Base-by-base conservation (phyloP, 2,797 vertebrate species). In the Anas georgica region DNA sequence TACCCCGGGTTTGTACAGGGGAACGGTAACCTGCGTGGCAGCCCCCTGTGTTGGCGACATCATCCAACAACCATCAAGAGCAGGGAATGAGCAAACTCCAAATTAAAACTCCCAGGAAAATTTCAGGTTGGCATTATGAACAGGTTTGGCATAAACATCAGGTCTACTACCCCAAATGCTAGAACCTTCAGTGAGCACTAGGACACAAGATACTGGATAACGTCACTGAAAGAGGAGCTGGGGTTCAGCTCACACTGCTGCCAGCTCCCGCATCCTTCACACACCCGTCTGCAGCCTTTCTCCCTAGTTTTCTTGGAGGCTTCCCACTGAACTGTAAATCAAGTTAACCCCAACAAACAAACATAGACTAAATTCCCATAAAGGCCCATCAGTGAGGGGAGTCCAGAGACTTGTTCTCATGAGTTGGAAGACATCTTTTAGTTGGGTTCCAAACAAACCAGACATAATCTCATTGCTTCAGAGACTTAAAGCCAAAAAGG, bases 381-480 rank as follows among this genome's bases (percentile, higher is more conserved):
- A 93, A 81, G 66, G 88, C 70, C 83, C 88, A 73, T 28, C 79
- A 26, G 5, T 0, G 0, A 66, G 16, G 59, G 31, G 91, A 83
- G 73, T 2, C 74, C 63, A 78, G 90, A 56, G 83, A 73, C 35
- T 75, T 15, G 50, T 25, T 63, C 63, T 84, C 87, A 67, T 8
- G 28, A 78, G 85, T 80, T 95, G 94, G 91, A 95, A 92, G 80
- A 54, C 77, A 77, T 91, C 92, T 67, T 58, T 6, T n/a, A 76
- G 79, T 25, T 31, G 52, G n/a, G 54, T 95, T 91, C 94, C 95
- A 95, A 93, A 91, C 0, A 5, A 91, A 48, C 85, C 91, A 95
- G 95, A 96, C 94, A 79, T 92, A 45, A 88, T 93, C 93, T 96
- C 90, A 96, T 79, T 82, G 90, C 88, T 63, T 63, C 46, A 18